Evolutionary conservation across 2,797 vertebrate genomes (phyloP).

Genomic region (Coluber constrictor): DNA sequence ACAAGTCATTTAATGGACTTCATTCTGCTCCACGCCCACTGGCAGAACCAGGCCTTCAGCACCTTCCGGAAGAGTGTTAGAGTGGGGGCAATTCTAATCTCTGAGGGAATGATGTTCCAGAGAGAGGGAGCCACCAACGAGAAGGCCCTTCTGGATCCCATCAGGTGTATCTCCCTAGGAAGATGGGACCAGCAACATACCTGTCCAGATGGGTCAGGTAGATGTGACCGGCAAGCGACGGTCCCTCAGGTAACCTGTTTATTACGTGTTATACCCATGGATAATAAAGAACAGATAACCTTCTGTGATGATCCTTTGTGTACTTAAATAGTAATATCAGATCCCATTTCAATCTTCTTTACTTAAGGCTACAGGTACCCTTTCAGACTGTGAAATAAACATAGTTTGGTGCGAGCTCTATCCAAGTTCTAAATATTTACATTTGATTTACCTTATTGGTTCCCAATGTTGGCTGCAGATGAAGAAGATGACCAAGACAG

Average conservation of each 20-base stretch:
- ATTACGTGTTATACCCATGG: not conserved
- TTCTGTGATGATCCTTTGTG: not conserved
- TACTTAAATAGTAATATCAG: not conserved
- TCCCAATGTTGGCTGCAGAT: slow-evolving; percentile 64
- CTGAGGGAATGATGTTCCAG: not conserved
- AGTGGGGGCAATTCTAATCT: not conserved
- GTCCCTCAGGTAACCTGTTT: not conserved
- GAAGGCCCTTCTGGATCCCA: not conserved
- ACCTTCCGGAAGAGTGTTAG: not conserved
- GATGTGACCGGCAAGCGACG: not conserved
- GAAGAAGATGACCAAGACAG: slow-evolving; percentile 71
- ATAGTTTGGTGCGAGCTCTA: not conserved
- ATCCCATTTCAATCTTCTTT: not conserved
- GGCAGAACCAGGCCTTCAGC: not conserved
- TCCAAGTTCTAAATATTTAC: not conserved
- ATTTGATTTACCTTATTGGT: not conserved
- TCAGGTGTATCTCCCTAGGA: not conserved
- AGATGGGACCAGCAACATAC: not conserved
- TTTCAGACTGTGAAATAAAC: not conserved
- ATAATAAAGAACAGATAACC: not conserved
- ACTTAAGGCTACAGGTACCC: not conserved
- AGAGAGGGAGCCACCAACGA: not conserved
- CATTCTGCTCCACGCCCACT: not conserved
- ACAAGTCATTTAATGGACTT: not conserved
- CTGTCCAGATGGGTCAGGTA: rapidly evolving